Evolutionary conservation across 2,113 vertebrate genomes (phyloP), one percentile per base, ranked within the genome.

Genomic region (Nothocercus julius): DNA sequence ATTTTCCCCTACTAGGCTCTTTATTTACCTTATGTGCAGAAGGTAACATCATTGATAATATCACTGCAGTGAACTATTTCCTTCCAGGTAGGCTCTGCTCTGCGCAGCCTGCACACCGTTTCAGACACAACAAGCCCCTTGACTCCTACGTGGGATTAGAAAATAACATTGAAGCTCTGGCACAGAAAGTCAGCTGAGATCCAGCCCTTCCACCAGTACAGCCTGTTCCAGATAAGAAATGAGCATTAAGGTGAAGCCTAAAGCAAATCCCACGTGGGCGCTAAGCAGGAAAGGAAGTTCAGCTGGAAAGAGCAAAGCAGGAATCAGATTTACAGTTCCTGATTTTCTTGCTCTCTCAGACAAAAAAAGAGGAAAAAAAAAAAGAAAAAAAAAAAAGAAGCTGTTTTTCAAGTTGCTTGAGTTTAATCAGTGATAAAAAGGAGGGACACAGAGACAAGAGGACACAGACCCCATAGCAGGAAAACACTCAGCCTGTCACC

Each of bases 81-180:
- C 82, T 58, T 49, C 49, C 20, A 49, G 49, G 10, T 24, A 49
- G 49, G 21, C 49, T 49, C 49, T 49, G 49, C 49, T 49, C 49
- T 49, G 47, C 9, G 9, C 8, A 49, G 49, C 1, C 53, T 73
- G 90, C 69, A 90, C 30, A 18, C 42, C 36, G 47, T 40, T 92
- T 58, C 61, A 64, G 87, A 89, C 69, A 59, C 44, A 79, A 34
- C 30, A 79, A 87, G n/a, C 44, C 1, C 0, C 63, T 66, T 73
- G 70, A 92, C 49, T 92, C 32, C 92, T 89, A 96, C 80, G 59
- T 92, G 59, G 85, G 62, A 95, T 82, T n/a, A 96, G 86, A 96
- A 96, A 96, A 89, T 28, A 87, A 85, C 70, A 89, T 61, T 92
- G 8, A 75, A 68, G 38, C 90, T 94, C 88, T 92, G 73, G 83